Conservation (phyloP, 2,113 vertebrate species). For the Chrysemys picta region DNA sequence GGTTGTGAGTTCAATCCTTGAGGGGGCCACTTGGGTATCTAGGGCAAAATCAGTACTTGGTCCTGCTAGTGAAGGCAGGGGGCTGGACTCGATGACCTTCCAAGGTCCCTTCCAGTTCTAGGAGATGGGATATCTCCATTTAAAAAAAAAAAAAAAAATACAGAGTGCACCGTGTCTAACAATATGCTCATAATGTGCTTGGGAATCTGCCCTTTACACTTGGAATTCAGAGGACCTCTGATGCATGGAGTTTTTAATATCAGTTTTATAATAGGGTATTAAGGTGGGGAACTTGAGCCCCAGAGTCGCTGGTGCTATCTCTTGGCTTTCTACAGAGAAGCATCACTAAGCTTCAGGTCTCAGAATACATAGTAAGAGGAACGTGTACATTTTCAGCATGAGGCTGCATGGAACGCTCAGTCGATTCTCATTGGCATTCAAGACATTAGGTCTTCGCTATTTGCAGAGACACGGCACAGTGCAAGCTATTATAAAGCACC, state of each 20-base stretch:
- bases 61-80: too few species aligned
- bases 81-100: too few species aligned
- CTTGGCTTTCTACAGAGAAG: background rate
- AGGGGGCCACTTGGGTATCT: too few species aligned
- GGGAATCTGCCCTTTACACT: background rate
- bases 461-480: background rate
- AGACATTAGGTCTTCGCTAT: background rate
- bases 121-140: too few species aligned
- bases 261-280: fast-evolving
- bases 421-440: background rate
- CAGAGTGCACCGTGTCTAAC: background rate
- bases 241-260: background rate
- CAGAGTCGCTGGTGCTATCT: background rate
- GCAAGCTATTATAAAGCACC: background rate
- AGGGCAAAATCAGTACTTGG: too few species aligned
- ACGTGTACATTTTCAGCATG: background rate
- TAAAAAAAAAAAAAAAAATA: too few species aligned
- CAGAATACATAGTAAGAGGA: background rate
- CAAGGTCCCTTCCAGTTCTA: too few species aligned
- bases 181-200: background rate
- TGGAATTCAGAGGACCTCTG: background rate
- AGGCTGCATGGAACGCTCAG: background rate
- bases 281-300: fast-evolving
- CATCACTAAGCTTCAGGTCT: background rate
- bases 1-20: too few species aligned